phyloP scores from a whole-genome alignment of 2,888 invertebrate genomes.

The Stegophylla sp. region DNA sequence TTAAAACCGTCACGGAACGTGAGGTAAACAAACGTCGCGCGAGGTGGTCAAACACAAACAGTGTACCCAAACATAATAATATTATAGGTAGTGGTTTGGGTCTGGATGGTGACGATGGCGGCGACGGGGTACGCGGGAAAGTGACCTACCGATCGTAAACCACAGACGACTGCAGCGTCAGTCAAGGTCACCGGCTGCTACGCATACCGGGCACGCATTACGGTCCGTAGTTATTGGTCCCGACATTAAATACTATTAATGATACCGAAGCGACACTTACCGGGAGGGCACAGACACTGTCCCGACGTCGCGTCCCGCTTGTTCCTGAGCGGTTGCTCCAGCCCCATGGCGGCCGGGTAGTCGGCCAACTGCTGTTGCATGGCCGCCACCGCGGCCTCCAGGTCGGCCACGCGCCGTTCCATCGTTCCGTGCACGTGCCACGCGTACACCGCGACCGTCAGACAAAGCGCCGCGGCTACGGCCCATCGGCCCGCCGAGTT shows the following conservation, averaged over 20 bases:
- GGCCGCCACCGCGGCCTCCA: conserved; percentile 36
- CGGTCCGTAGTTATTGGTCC: neutral
- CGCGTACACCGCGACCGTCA: conserved; percentile 43
- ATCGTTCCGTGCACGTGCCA: conserved; percentile 24
- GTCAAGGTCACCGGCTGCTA: conserved; percentile 27
- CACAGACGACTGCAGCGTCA: conserved; percentile 27
- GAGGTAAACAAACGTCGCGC: too few species aligned
- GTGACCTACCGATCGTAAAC: conserved; percentile 27
- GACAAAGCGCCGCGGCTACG: conserved; percentile 20
- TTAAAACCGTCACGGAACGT: too few species aligned
- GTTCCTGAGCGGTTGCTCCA: conserved; percentile 35
- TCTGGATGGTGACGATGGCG: neutral
- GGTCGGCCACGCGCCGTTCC: conserved; percentile 37
- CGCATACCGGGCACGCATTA: conserved; percentile 29
- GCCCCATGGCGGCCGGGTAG: neutral
- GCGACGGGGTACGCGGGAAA: neutral
- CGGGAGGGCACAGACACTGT: conserved; percentile 50
- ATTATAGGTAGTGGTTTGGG: neutral
- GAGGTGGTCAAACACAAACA: too few species aligned
- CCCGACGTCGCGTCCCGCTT: conserved; percentile 50
- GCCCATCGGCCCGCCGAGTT: conserved; percentile 16
- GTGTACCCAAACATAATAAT: neutral
- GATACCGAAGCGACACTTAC: conserved; percentile 2
- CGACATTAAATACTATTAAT: neutral
- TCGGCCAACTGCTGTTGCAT: conserved; percentile 31